A percentile compares a stretch with the other conserved stretches of the same genome.
Evolutionary conservation across 1,140 invertebrate genomes (phyloP).

Genomic region (Drosophila ficusphila): DNA sequence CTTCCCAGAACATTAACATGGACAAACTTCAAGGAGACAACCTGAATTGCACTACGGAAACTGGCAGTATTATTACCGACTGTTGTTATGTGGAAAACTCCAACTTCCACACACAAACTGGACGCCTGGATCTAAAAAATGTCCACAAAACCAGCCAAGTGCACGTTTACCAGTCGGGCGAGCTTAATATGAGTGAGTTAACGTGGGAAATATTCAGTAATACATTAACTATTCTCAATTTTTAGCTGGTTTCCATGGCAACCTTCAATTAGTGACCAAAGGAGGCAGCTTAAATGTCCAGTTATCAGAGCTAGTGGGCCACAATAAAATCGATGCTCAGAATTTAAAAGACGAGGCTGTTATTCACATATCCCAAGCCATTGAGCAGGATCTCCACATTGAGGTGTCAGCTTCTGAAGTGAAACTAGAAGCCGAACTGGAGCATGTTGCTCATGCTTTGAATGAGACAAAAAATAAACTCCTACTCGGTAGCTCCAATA

Average conservation of each 20-base stretch:
- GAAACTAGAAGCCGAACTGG: constrained; percentile 48
- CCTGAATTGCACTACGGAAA: constrained; percentile 57
- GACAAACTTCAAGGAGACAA: constrained; percentile 76
- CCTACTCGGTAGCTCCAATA: constrained; percentile 27
- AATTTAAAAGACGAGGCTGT: constrained; percentile 52
- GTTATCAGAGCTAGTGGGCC: constrained; percentile 70
- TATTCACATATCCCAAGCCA: constrained; percentile 74
- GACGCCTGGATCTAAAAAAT: constrained; percentile 69
- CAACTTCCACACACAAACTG: constrained; percentile 68
- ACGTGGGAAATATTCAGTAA: not conserved
- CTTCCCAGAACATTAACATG: constrained; percentile 58
- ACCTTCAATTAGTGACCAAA: constrained; percentile 60
- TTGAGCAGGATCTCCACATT: constrained; percentile 62
- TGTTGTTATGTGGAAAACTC: constrained; percentile 79
- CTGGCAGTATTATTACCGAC: constrained; percentile 67
- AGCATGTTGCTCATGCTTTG: constrained; percentile 53
- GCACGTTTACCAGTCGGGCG: constrained; percentile 57
- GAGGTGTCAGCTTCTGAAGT: constrained; percentile 55
- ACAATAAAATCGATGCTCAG: constrained; percentile 55
- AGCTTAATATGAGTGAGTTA: constrained; percentile 75
- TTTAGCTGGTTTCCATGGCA: constrained; percentile 78
- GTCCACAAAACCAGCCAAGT: constrained; percentile 74
- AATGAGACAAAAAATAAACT: constrained; percentile 49
- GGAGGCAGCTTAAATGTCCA: constrained; percentile 74
- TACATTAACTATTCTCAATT: not conserved